These are phyloP conservation scores for Strigamia crassipes DNA, from an alignment of 2,888 invertebrate species.

Conservation along the genomic window DNA sequence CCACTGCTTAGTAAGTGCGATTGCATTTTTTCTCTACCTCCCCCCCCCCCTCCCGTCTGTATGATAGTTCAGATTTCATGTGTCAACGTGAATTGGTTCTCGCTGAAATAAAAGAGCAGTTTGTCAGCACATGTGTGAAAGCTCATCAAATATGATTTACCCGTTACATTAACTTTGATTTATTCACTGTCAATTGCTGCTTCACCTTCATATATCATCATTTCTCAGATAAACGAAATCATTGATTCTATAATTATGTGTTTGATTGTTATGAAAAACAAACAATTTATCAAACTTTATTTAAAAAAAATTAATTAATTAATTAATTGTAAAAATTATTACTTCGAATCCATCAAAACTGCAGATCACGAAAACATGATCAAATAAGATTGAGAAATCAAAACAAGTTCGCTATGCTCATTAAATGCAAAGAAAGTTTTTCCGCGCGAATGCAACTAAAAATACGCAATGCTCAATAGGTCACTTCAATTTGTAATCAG, in stretches of 20 bases:
- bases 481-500: neutral
- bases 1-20: constrained; percentile 5
- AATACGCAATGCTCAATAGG: neutral
- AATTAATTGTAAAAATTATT: too few species aligned
- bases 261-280: neutral
- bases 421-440: constrained; percentile 6
- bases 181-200: constrained; percentile 30
- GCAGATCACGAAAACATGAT: neutral
- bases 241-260: constrained; percentile 15
- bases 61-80: constrained; percentile 8
- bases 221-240: neutral
- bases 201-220: constrained; percentile 30
- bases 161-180: constrained; percentile 17
- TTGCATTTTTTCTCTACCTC: constrained; percentile 8
- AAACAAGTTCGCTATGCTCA: neutral
- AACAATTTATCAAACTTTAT: neutral
- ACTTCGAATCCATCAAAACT: too few species aligned
- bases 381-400: neutral
- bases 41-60: too few species aligned
- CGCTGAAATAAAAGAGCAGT: constrained; percentile 23
- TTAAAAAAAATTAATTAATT: too few species aligned
- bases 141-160: constrained; percentile 30
- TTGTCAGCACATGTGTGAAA: constrained; percentile 22
- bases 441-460: neutral
- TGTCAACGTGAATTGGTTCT: constrained; percentile 26